These are phyloP conservation scores for Gorsachius goisagi DNA, from an alignment of 2,113 vertebrate species.

Conservation along the genomic window DNA sequence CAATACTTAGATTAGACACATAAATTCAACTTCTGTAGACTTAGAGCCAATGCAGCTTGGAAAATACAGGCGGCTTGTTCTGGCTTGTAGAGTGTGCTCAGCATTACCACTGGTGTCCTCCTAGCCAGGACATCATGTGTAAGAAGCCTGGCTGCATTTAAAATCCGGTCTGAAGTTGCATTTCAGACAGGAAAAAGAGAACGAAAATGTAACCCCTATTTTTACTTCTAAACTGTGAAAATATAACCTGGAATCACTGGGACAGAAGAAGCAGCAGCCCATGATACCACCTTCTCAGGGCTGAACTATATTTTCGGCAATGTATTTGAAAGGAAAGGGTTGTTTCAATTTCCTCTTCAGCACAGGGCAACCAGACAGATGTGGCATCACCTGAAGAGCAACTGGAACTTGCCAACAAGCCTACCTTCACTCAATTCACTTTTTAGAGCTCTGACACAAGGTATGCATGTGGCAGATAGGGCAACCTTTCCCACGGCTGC, in stretches of 20 bases:
- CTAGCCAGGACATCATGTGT: background rate
- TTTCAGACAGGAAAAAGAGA: background rate
- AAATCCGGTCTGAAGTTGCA: background rate
- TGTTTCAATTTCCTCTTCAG: background rate
- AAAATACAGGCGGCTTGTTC: background rate
- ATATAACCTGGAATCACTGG: background rate
- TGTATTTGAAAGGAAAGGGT: background rate
- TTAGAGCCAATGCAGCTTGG: background rate
- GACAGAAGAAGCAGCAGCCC: background rate
- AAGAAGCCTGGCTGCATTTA: background rate
- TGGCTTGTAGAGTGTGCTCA: background rate
- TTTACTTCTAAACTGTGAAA: background rate
- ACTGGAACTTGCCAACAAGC: background rate
- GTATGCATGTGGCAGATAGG: background rate
- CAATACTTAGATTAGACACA: background rate
- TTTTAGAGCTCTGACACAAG: background rate
- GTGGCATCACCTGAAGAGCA: background rate
- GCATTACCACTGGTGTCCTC: background rate
- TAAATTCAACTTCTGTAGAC: background rate
- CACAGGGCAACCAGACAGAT: background rate
- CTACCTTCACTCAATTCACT: background rate
- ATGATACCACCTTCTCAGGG: background rate
- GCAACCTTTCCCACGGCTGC: background rate
- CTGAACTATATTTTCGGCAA: background rate
- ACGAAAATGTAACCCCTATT: background rate